phyloP scores from a whole-genome alignment of 2,113 vertebrate species.

The Xiphias gladius region DNA sequence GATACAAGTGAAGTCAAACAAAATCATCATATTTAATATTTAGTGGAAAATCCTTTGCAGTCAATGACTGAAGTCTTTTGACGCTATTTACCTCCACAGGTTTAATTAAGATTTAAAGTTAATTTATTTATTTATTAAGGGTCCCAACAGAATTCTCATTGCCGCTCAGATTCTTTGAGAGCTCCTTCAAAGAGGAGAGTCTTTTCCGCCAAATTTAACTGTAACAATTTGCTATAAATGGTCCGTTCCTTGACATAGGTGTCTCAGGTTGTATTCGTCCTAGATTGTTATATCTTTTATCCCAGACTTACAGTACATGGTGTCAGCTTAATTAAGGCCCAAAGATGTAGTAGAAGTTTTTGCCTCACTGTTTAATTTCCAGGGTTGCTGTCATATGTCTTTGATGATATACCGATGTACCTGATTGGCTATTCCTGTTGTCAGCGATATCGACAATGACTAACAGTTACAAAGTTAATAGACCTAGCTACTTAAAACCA shows the following conservation, averaged over 20 bases:
- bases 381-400: not conserved
- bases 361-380: not conserved
- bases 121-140: not conserved
- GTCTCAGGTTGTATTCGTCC: not conserved
- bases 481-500: not conserved
- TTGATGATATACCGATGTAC: slow-evolving; percentile 8
- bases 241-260: not conserved
- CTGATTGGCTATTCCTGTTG: not conserved
- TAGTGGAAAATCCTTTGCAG: too few species aligned
- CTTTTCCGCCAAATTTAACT: not conserved
- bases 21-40: too few species aligned
- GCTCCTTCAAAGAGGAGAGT: not conserved
- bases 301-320: not conserved
- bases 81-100: too few species aligned
- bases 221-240: not conserved
- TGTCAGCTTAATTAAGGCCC: slow-evolving; percentile 15
- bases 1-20: too few species aligned
- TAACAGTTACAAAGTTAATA: slow-evolving; percentile 3
- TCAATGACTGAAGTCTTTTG: too few species aligned
- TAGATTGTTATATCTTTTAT: not conserved
- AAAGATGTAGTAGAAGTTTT: not conserved
- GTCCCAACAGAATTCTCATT: not conserved
- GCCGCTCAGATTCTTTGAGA: not conserved
- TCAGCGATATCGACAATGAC: not conserved
- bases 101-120: not conserved